phyloP scores from a whole-genome alignment of 2,888 invertebrate genomes.

The Zaprionus lineosus region DNA sequence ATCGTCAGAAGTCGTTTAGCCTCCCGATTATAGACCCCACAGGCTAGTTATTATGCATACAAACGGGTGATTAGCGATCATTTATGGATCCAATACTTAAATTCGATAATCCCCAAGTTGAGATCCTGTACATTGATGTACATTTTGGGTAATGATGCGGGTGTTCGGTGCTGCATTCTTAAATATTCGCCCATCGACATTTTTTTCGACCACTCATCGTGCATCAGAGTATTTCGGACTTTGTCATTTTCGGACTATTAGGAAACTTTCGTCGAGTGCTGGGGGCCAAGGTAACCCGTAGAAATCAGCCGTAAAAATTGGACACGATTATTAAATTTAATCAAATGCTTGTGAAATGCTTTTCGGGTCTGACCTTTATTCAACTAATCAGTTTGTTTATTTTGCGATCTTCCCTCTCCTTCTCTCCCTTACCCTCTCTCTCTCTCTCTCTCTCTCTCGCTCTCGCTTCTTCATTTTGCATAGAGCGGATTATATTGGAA shows the following conservation, averaged over 20 bases:
- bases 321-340: slow-evolving; percentile 40
- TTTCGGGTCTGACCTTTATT: slow-evolving; percentile 57
- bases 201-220: slow-evolving; percentile 36
- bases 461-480: neutral
- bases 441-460: neutral
- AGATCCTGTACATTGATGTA: slow-evolving; percentile 18
- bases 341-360: slow-evolving; percentile 35
- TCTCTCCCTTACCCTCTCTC: neutral
- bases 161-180: slow-evolving; percentile 1
- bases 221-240: slow-evolving; percentile 19
- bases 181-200: slow-evolving; percentile 21
- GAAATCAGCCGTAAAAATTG: slow-evolving; percentile 26
- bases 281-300: neutral
- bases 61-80: slow-evolving; percentile 39
- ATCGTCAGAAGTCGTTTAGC: slow-evolving; percentile 18
- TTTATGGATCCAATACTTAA: slow-evolving; percentile 21
- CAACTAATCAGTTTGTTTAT: slow-evolving; percentile 41
- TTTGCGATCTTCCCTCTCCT: neutral
- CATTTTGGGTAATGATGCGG: slow-evolving; percentile 28
- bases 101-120: neutral
- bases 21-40: slow-evolving; percentile 23
- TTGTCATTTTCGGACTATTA: neutral
- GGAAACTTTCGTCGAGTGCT: slow-evolving; percentile 8
- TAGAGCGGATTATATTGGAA: neutral
- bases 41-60: slow-evolving; percentile 32